Conservation (phyloP, 1,140 invertebrate species). For the Cardiocondyla obscurior region DNA sequence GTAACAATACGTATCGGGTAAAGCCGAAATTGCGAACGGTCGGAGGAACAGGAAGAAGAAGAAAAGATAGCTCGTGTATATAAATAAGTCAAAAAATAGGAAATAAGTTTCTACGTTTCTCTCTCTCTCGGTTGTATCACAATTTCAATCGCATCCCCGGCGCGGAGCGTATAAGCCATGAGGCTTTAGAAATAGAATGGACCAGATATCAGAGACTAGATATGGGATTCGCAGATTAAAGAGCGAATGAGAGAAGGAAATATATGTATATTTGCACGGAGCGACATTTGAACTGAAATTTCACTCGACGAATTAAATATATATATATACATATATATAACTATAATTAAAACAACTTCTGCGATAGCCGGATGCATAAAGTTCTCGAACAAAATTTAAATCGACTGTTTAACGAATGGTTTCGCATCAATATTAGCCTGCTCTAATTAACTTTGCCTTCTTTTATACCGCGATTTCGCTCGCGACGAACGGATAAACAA, state of each 20-base stretch:
- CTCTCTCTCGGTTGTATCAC: neutral
- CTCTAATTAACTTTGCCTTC: neutral
- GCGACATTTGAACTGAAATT: slow-evolving; percentile 8
- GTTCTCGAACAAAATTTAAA: slow-evolving; percentile 8
- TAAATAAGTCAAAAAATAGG: neutral
- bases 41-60: neutral
- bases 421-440: neutral
- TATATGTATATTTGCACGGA: neutral
- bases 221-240: neutral
- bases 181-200: neutral
- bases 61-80: neutral
- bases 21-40: neutral
- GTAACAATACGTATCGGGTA: neutral
- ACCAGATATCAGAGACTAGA: slow-evolving; percentile 7
- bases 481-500: neutral
- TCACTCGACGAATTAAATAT: too few species aligned
- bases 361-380: neutral
- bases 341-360: slow-evolving; percentile 13
- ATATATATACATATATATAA: neutral
- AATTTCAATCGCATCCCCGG: neutral
- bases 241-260: neutral
- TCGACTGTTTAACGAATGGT: slow-evolving; percentile 1
- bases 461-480: neutral
- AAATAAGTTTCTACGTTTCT: neutral
- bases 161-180: neutral